phyloP scores from a whole-genome alignment of 2,113 vertebrate genomes.

The Ciconia maguari region DNA sequence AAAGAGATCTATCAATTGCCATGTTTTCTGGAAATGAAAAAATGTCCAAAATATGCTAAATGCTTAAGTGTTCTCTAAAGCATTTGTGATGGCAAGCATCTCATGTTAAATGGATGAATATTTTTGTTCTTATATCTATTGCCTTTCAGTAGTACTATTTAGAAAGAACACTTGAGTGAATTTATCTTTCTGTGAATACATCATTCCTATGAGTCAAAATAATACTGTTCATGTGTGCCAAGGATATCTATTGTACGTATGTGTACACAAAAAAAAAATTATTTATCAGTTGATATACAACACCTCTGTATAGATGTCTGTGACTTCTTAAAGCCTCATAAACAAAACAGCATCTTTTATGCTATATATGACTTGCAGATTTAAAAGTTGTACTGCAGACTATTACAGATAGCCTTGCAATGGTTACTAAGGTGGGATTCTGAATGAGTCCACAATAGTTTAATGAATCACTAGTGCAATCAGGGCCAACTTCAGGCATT shows the following conservation, averaged over 20 bases:
- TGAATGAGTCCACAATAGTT: not conserved
- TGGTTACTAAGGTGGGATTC: not conserved
- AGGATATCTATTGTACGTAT: not conserved
- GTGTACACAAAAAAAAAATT: not conserved
- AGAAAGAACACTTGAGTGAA: not conserved
- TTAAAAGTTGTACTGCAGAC: not conserved
- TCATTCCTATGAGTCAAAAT: not conserved
- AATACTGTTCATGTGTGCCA: not conserved
- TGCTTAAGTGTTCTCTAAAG: not conserved
- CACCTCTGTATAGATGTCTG: not conserved
- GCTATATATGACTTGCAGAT: not conserved
- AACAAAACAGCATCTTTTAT: not conserved
- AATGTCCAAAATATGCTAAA: not conserved
- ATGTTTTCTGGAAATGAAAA: not conserved
- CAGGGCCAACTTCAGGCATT: not conserved
- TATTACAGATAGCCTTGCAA: not conserved
- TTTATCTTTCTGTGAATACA: not conserved
- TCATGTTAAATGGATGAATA: not conserved
- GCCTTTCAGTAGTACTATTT: not conserved
- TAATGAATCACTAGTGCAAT: not conserved
- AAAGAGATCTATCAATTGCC: not conserved
- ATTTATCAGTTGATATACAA: not conserved
- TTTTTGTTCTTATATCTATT: constrained; percentile 13
- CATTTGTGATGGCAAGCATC: not conserved
- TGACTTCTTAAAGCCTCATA: not conserved